A percentile compares a stretch with the other conserved stretches of the same genome.
Conservation (phyloP, 2,888 invertebrate genomes). For the Vannuccia rotundouncinata region DNA sequence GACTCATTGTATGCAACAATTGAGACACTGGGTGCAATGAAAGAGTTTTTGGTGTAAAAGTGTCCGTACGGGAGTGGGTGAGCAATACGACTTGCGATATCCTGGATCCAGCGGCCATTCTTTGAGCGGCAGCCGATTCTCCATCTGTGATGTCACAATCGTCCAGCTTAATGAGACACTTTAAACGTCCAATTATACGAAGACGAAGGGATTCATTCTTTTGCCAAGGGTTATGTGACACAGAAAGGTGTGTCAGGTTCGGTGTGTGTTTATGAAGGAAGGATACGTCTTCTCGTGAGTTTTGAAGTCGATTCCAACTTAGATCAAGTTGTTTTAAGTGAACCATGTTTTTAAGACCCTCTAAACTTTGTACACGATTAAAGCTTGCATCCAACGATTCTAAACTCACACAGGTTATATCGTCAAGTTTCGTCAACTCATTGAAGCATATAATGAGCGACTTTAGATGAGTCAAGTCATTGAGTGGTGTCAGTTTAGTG, state of each 20-base stretch:
- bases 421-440: conserved; percentile 51
- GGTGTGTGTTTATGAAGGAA: conserved; percentile 50
- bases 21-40: conserved; percentile 44
- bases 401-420: conserved; percentile 48
- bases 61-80: conserved; percentile 48
- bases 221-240: conserved; percentile 53
- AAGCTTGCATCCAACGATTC: conserved; percentile 55
- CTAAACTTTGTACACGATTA: conserved; percentile 53
- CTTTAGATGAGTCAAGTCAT: conserved; percentile 45
- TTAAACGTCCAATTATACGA: conserved; percentile 52
- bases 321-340: conserved; percentile 49
- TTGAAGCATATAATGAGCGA: conserved; percentile 53
- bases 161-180: conserved; percentile 48
- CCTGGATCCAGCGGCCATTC: conserved; percentile 51
- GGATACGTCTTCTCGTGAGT: conserved; percentile 51
- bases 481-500: conserved; percentile 44
- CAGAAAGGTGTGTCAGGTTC: conserved; percentile 47
- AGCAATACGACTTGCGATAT: conserved; percentile 49
- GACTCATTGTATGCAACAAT: conserved; percentile 45
- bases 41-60: conserved; percentile 46
- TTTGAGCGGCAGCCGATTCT: conserved; percentile 49
- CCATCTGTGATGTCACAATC: conserved; percentile 47
- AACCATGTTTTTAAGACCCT: conserved; percentile 51
- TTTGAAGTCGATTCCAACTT: conserved; percentile 52
- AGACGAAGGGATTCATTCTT: conserved; percentile 48